Evolutionary conservation across 2,797 vertebrate species (phyloP).

Genomic region (Catharus ustulatus): DNA sequence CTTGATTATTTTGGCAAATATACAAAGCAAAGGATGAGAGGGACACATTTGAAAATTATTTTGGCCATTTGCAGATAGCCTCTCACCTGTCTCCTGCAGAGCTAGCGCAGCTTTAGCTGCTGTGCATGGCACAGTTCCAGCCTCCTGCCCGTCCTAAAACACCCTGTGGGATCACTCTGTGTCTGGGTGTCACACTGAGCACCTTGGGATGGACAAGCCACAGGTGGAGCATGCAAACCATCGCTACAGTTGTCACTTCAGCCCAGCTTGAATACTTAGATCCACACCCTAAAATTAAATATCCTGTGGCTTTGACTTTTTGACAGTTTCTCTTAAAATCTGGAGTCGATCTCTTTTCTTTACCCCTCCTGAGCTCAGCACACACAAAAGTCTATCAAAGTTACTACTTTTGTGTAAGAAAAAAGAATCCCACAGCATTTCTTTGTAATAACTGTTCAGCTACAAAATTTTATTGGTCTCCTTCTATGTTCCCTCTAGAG

Average conservation of each 20-base stretch:
- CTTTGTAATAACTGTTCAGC: conserved; percentile 97
- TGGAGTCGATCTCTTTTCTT: background rate
- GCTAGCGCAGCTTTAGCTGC: background rate
- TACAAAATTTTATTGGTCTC: conserved; percentile 97
- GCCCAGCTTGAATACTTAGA: background rate
- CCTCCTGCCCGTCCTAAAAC: background rate
- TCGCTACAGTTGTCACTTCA: background rate
- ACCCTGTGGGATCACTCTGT: background rate
- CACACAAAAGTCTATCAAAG: conserved; percentile 53
- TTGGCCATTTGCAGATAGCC: background rate
- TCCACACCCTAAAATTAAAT: background rate
- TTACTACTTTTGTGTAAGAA: conserved; percentile 70
- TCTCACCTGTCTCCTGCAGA: background rate
- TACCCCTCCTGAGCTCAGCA: background rate
- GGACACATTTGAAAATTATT: background rate
- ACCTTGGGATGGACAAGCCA: background rate
- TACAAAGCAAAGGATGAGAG: background rate
- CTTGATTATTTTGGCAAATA: background rate
- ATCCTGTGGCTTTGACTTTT: background rate
- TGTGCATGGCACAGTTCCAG: background rate
- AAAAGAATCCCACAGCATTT: conserved; percentile 80
- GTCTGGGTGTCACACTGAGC: background rate
- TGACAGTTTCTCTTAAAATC: background rate
- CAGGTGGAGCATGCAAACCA: background rate
- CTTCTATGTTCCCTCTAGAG: conserved; percentile 85